Evolutionary conservation across 1,140 invertebrate genomes (phyloP).

Genomic region (Cydia fagiglandana): DNA sequence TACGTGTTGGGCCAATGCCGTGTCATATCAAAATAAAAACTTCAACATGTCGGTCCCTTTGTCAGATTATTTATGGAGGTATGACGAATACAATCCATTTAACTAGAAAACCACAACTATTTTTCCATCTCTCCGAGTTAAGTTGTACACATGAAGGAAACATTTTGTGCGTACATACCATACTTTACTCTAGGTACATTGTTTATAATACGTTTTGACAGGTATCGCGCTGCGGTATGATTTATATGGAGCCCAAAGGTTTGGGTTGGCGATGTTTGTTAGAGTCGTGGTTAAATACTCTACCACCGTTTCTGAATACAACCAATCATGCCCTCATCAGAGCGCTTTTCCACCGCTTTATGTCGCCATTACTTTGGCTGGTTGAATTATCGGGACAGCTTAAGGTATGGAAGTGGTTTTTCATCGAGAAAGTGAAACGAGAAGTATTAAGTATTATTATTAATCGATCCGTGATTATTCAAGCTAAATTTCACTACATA

Average conservation of each 20-base stretch:
- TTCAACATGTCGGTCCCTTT: no score
- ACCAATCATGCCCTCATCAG: constrained; percentile 84
- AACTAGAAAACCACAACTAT: no score
- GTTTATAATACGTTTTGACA: constrained; percentile 38
- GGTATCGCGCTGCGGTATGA: constrained; percentile 97
- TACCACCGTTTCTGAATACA: constrained; percentile 83
- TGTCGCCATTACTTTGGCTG: constrained; percentile 85
- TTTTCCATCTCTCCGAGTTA: no score
- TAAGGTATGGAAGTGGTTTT: constrained; percentile 72
- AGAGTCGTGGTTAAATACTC: constrained; percentile 91
- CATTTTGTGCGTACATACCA: neutral
- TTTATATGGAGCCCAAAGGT: constrained; percentile 95
- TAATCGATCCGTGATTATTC: constrained; percentile 79
- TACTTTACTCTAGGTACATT: constrained; percentile 2
- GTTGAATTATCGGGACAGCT: constrained; percentile 80
- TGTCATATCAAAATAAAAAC: no score
- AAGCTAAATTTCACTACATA: constrained; percentile 40
- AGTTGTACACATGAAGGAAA: neutral
- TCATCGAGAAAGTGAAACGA: neutral
- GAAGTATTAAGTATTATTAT: neutral
- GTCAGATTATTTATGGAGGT: no score
- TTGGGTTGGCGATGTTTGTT: constrained; percentile 95
- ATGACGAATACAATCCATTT: no score
- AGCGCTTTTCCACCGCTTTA: constrained; percentile 89
- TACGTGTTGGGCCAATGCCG: no score